Base-by-base conservation (phyloP, 2,888 invertebrate genomes). In the Mesorhabditis belari region DNA sequence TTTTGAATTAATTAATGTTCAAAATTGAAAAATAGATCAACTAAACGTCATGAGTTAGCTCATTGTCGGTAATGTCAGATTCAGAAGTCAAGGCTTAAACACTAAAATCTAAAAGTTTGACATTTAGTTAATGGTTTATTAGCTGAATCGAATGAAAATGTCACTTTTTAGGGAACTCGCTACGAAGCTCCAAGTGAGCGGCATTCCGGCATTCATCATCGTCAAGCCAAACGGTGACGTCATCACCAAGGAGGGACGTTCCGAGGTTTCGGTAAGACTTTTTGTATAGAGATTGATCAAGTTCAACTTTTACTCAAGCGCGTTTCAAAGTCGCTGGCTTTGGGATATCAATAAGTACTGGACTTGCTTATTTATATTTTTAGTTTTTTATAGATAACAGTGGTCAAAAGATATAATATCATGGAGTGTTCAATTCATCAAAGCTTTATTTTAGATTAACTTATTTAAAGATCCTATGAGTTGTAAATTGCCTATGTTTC, bases 121-220 rank as follows among this genome's bases (percentile, higher is more conserved):
- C 19, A 23, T 9, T 17, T 21, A 12, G 6, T 24, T 9, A 55
- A 21, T 19, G 29, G 6, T 44, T 60, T 24, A 17, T 28, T 23
- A 17, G n/a, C 35, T 29, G 44, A 9, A 9, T 35, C n/a, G n/a
- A 6, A 44, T 57, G 26, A 27, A 27, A 28, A 44, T n/a, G 28
- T 9, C 26, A 35, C n/a, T 63, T 76, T 76, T 5, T 69, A 84
- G 83, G 49, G 74, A 76, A 35, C 72, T 85, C 27, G 77, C 81
- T 52, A 66, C 74, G 19, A 81, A 82, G 66, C 85, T 77, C 69
- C 77, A 77, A 29, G 81, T 85, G 5, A 77, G 73, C 51, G 83
- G 83, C 24, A 83, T 85, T 56, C 85, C 85, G 3, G 82, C 82
- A 29, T 74, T 85, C 24, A 74, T 85, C 49, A 77, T 85, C 5